phyloP scores from a whole-genome alignment of 1,140 invertebrate species.

The Lysiphlebus fabarum region DNA sequence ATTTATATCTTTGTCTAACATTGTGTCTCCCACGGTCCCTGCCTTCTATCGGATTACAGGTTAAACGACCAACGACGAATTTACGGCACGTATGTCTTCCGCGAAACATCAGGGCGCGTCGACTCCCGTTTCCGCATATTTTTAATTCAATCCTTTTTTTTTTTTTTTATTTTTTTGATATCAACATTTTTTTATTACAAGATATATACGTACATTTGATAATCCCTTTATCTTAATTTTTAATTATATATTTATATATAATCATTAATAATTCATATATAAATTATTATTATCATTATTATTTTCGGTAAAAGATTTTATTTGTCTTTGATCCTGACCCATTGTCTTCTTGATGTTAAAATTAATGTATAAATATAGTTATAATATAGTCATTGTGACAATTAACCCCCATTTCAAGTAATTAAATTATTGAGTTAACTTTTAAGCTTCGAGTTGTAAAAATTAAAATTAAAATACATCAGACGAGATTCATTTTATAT shows the following conservation, averaged over 20 bases:
- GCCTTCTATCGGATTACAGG: conserved; percentile 19
- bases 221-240: too few relatives aligned
- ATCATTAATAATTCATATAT: too few relatives aligned
- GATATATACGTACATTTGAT: too few relatives aligned
- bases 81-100: conserved; percentile 32
- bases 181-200: too few relatives aligned
- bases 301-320: background rate
- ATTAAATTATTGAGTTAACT: conserved; percentile 52
- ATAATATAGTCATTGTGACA: conserved; percentile 30
- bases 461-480: conserved; percentile 37
- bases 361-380: background rate
- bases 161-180: too few relatives aligned
- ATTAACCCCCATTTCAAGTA: conserved; percentile 46
- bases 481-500: conserved; percentile 33
- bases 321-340: background rate
- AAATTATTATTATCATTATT: too few relatives aligned
- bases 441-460: conserved; percentile 38
- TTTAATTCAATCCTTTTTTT: conserved; percentile 10
- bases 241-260: too few relatives aligned
- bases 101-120: conserved; percentile 32
- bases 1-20: background rate
- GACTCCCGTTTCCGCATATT: conserved; percentile 33
- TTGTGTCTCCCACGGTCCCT: conserved; percentile 19
- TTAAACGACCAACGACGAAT: conserved; percentile 31
- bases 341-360: background rate